phyloP scores from a whole-genome alignment of 2,113 vertebrate species.

The Podilymbus podiceps region DNA sequence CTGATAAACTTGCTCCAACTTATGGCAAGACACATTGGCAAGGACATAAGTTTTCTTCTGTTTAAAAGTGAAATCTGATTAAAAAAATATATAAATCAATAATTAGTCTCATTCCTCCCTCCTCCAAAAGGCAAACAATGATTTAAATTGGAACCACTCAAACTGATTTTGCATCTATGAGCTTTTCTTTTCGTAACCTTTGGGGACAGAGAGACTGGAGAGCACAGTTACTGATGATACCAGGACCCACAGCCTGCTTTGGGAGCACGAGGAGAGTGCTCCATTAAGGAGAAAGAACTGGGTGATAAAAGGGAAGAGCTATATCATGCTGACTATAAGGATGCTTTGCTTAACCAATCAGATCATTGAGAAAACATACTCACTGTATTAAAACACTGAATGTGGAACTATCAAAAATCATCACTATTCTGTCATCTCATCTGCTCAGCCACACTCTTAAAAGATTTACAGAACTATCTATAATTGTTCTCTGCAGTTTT shows the following conservation, averaged over 20 bases:
- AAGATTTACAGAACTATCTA: background rate
- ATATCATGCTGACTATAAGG: background rate
- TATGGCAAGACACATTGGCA: background rate
- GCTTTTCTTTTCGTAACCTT: background rate
- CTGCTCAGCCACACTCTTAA: background rate
- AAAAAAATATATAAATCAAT: background rate
- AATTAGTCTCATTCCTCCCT: background rate
- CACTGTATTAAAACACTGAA: background rate
- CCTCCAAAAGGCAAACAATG: background rate
- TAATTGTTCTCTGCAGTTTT: background rate
- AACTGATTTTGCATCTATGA: background rate
- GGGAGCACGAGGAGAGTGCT: fast-evolving
- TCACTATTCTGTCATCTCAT: background rate
- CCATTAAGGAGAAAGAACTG: background rate
- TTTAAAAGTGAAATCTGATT: background rate
- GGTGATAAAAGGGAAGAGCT: background rate
- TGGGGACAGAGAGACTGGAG: background rate
- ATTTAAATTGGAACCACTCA: background rate
- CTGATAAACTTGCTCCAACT: background rate
- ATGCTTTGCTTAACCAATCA: background rate
- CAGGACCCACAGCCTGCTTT: background rate
- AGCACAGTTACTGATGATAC: background rate
- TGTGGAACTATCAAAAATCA: background rate
- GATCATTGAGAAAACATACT: background rate
- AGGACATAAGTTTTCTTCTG: background rate